A percentile compares a stretch with the other conserved stretches of the same genome.
phyloP scores from a whole-genome alignment of 2,113 vertebrate genomes.

The Chelonoidis abingdonii region DNA sequence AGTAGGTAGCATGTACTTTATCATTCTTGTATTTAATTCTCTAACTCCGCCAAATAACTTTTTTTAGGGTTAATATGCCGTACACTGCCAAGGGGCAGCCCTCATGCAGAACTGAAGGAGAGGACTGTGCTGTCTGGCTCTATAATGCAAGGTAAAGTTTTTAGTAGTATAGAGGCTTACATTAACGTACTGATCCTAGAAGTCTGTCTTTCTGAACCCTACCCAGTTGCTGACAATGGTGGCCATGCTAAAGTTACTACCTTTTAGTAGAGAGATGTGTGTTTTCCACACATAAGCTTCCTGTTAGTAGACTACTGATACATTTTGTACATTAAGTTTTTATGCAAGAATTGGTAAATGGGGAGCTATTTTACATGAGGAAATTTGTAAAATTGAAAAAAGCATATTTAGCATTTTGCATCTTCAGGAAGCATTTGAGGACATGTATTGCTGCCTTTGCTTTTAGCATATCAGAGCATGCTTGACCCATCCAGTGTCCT shows the following conservation, averaged over 20 bases:
- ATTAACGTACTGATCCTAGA: neutral
- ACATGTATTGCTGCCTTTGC: neutral
- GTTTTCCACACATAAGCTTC: neutral
- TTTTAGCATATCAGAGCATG: neutral
- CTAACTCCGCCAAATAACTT: constrained; percentile 17
- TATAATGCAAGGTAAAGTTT: constrained; percentile 94
- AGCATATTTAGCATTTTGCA: neutral
- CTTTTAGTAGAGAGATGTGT: neutral
- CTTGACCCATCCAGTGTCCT: neutral
- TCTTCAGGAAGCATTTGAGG: neutral
- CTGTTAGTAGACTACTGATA: neutral
- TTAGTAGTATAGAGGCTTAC: neutral
- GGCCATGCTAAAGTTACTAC: neutral
- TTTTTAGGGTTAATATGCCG: constrained; percentile 93
- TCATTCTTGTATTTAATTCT: constrained; percentile 38
- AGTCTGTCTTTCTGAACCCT: constrained; percentile 28
- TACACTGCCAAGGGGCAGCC: constrained; percentile 90
- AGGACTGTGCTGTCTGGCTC: constrained; percentile 92
- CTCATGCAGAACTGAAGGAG: constrained; percentile 93
- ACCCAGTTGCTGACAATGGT: neutral
- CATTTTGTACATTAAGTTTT: neutral
- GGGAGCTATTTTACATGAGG: neutral
- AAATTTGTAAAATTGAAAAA: neutral
- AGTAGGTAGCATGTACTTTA: neutral
- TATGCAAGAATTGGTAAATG: neutral